Percentiles rank a stretch among this genome's conserved stretches.
These are phyloP conservation scores for Zosterops hypoxanthus DNA, from an alignment of 2,113 vertebrate species.

Conservation along the genomic window DNA sequence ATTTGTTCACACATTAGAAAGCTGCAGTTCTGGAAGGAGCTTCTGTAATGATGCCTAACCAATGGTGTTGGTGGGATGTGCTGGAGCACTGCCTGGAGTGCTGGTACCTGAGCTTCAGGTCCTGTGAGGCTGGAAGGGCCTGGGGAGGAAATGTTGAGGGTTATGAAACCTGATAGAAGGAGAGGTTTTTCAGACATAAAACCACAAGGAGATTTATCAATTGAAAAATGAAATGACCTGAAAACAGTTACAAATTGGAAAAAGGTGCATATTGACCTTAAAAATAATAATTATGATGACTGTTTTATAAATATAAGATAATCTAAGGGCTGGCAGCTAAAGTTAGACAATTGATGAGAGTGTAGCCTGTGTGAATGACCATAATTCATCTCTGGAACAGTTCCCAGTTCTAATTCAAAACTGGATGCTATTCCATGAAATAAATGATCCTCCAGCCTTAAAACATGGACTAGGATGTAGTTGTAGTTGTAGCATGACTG, in stretches of 20 bases:
- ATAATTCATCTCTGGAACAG: background rate
- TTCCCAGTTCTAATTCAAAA: background rate
- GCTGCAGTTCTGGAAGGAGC: background rate
- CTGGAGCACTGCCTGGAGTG: background rate
- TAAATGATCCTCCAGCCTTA: background rate
- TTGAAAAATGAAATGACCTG: background rate
- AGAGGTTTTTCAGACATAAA: background rate
- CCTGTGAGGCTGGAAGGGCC: background rate
- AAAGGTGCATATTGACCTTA: background rate
- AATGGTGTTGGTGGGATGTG: background rate
- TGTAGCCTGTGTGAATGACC: background rate
- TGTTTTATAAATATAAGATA: background rate
- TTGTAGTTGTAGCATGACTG: rapidly evolving
- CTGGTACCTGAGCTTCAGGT: background rate
- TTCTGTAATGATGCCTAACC: rapidly evolving
- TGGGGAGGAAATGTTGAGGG: background rate
- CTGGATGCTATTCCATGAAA: background rate
- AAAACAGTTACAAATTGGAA: background rate
- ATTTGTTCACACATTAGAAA: background rate
- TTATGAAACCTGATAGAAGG: background rate
- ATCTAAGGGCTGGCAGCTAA: background rate
- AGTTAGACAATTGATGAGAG: background rate
- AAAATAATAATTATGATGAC: background rate
- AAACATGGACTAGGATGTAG: background rate
- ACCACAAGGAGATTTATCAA: background rate